Evolutionary conservation across 30 jellyfish, hydroid and myxozoan genomes (phyloP).

Genomic region (Rhopilema esculentum): DNA sequence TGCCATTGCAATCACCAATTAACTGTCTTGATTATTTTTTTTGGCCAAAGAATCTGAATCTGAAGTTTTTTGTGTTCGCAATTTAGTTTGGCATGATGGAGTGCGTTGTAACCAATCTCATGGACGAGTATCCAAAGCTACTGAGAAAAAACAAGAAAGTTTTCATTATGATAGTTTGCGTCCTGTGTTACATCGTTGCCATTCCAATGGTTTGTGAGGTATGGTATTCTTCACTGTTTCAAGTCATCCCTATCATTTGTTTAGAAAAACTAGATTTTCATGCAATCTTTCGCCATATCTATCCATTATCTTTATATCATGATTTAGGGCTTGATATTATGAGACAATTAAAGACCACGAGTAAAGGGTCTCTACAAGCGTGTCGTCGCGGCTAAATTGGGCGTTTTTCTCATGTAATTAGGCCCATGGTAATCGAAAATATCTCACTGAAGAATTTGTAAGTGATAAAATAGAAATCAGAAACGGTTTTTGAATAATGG

Average conservation of each 20-base stretch:
- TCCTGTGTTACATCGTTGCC: conserved; percentile 75
- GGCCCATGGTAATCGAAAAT: too few relatives aligned
- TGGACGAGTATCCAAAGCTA: conserved; percentile 83
- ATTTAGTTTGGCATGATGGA: conserved; percentile 95
- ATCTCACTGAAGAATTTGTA: too few relatives aligned
- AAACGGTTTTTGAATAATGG: too few relatives aligned
- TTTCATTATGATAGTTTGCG: conserved; percentile 67
- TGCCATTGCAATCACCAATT: not conserved
- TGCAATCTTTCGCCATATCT: too few relatives aligned
- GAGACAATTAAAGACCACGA: too few relatives aligned
- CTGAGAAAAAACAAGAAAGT: conserved; percentile 72
- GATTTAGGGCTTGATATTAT: too few relatives aligned
- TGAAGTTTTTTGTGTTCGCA: not conserved
- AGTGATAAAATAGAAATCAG: too few relatives aligned
- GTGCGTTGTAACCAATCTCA: conserved; percentile 89
- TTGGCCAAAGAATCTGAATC: not conserved
- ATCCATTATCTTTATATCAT: too few relatives aligned
- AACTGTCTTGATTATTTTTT: not conserved
- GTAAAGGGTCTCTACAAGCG: too few relatives aligned
- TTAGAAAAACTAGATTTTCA: too few relatives aligned
- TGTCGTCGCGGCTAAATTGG: too few relatives aligned
- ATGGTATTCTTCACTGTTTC: not conserved
- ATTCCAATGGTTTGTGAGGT: conserved; percentile 85
- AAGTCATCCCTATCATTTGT: not conserved
- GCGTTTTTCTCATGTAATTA: too few relatives aligned